Evolutionary conservation across 2,797 vertebrate species (phyloP), one percentile per base, ranked within the genome.

Genomic region (Oryzias dopingdopingensis): DNA sequence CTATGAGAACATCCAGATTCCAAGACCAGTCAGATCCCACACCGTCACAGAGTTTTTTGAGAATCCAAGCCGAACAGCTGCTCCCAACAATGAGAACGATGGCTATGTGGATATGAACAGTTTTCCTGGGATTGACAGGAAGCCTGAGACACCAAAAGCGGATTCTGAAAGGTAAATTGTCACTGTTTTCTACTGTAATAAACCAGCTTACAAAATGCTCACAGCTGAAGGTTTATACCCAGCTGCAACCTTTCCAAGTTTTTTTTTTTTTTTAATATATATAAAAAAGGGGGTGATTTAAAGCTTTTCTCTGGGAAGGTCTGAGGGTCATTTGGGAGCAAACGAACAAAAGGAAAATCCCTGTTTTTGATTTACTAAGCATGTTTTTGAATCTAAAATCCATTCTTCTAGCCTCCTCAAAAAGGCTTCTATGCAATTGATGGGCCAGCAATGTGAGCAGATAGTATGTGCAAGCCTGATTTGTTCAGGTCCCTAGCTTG

Each of bases 21-120:
- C 94, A 32, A 92, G 96, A 77, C 92, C 95, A 1, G 86, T 83
- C 2, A 91, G 94, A 79, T 90, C 95, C 1, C 93, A 95, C 82
- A 96, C 95, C 0, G 94, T 97, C 69, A 95, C 96, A 0, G 96
- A 96, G 81, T 96, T 98, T 84, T 98, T 98, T 70, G 96, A 98
- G 62, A 95, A 96, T 74, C 93, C 94, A 69, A 93, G 90, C 80
- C 90, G 94, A 65, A 89, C 90, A 29, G 77, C 94, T 52, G 88
- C 87, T 52, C 77, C 92, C 23, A 93, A 92, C 14, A 98, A 96
- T 44, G 97, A 99, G 65, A 99, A 96, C 0, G 97, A 99, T 0
- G 97, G 97, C 70, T 99, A 99, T 56, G 97, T 99, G 87, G 97
- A 99, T 90, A 99, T 99, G 97, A 99, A 96, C 90, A 98, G 95